A percentile compares a stretch with the other conserved stretches of the same genome.
Evolutionary conservation across 1,140 invertebrate genomes (phyloP).

Genomic region (Oreohelix idahoensis): DNA sequence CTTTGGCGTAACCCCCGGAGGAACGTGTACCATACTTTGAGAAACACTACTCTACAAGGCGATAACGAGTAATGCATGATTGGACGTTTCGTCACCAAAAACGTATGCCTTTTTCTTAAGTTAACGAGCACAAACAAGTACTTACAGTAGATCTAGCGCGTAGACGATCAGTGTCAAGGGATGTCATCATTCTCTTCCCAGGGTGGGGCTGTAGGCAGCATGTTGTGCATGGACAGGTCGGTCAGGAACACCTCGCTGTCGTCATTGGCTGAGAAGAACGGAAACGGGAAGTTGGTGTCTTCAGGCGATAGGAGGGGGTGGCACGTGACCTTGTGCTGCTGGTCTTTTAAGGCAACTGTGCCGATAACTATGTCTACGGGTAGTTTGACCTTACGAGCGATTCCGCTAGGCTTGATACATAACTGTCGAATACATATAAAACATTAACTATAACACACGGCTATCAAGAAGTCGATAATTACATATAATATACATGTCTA

Average conservation of each 20-base stretch:
- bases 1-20: too few relatives aligned
- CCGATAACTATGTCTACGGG: slow-evolving; percentile 66
- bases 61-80: too few relatives aligned
- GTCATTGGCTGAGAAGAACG: slow-evolving; percentile 54
- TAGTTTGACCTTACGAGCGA: slow-evolving; percentile 64
- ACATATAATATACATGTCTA: too few relatives aligned
- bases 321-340: slow-evolving; percentile 58
- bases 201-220: slow-evolving; percentile 67
- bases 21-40: too few relatives aligned
- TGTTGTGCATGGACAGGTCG: slow-evolving; percentile 60
- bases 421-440: slow-evolving; percentile 53
- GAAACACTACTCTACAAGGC: too few relatives aligned
- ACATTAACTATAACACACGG: too few relatives aligned
- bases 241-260: slow-evolving; percentile 53
- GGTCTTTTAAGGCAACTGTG: slow-evolving; percentile 54
- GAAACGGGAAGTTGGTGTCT: slow-evolving; percentile 58
- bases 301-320: slow-evolving; percentile 62
- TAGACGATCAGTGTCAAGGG: slow-evolving; percentile 49
- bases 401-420: slow-evolving; percentile 66
- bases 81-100: too few relatives aligned
- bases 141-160: neutral
- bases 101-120: too few relatives aligned
- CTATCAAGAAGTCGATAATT: too few relatives aligned
- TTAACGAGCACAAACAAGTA: neutral
- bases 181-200: slow-evolving; percentile 69